Evolutionary conservation across 1,140 invertebrate species (phyloP), one percentile per base, ranked within the genome.

Genomic region (Bombus picipes): DNA sequence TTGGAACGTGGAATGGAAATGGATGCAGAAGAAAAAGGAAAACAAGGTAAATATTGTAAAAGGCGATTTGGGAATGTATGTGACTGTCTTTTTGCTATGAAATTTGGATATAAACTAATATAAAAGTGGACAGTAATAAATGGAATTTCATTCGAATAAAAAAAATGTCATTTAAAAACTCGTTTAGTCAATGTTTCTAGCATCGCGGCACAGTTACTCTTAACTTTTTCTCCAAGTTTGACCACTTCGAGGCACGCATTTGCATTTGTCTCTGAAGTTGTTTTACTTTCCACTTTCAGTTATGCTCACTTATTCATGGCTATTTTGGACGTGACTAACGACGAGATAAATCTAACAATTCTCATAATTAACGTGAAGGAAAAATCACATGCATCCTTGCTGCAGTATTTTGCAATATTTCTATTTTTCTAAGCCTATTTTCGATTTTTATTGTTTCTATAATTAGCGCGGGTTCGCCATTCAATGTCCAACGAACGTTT

Each of bases 241-340:
- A 32, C 18, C 37, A 2, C 57, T 68, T 32, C 59, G 15, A 68
- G 59, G 25, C 18, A 47, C 65, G 75, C 76, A 84, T 84, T 79
- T 79, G 76, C 83, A 84, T 84, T 79, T 47, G 53, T 79, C 53
- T 59, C 76, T 34, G 39, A 43, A 84, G 76, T 62, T 84, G 41
- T 41, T 65, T 65, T 62, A 72, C 76, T 80, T 79, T 79, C 47
- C 37, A 59, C 82, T 84, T 80, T 47, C 83, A 32, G 70, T 37
- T 32, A 57, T 37, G 62, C 65, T 62, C 41, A 22, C 22, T 72
- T 79, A 43, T 78, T 71, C 62, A n/a, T n/a, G 10, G 72, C 53
- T 34, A 39, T 37, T 25, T 12, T 41, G n/a, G n/a, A 28, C 81
- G 32, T 41, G 59, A n/a, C n/a, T 43, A 72, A 47, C 32, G 43